Base-by-base conservation (phyloP, 2,888 invertebrate genomes). In the Leptinotarsa juncta region DNA sequence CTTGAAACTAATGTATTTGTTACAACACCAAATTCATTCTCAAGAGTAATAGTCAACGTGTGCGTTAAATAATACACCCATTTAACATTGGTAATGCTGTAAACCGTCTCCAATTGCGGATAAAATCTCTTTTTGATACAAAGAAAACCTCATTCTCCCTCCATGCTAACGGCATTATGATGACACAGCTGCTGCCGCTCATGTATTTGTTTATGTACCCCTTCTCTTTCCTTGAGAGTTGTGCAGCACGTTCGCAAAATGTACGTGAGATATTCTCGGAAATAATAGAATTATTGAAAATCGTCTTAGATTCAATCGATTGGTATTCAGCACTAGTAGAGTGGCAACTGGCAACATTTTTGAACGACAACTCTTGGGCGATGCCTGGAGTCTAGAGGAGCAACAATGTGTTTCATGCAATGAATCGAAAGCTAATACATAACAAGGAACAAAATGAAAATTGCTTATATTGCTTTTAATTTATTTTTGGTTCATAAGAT, bases 261-360 rank as follows among this genome's bases (percentile, higher is more conserved):
- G n/a, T 32, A 62, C 62, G 62, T 62, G 62, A 62, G 62, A 62
- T 62, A 62, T 74, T 74, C 70, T 67, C 71, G 67, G 71, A 74
- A 71, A 74, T 68, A 75, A 77, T 73, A 66, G 77, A 70, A 73
- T 75, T 67, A 71, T 62, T 69, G 71, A 74, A 77, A 77, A 74
- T 74, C 72, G 71, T 75, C 71, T 75, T 67, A 66, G 72, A 70
- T 65, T 65, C 74, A 15, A n/a, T 50, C 48, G 51, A 77, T 77
- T 77, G 74, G 73, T 74, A 77, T 77, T 77, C 77, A 66, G 57
- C 67, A 42, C 65, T 72, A 53, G 66, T 70, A 57, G 23, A 12
- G 53, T 7, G 18, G n/a, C 10, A 10, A 42, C 18, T 7, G 18
- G n/a, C 10, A 10, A 42, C 18, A 53, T 53, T 53, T 53, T 53